Evolutionary conservation across 2,113 vertebrate species (phyloP).

Genomic region (Myotis yumanensis): DNA sequence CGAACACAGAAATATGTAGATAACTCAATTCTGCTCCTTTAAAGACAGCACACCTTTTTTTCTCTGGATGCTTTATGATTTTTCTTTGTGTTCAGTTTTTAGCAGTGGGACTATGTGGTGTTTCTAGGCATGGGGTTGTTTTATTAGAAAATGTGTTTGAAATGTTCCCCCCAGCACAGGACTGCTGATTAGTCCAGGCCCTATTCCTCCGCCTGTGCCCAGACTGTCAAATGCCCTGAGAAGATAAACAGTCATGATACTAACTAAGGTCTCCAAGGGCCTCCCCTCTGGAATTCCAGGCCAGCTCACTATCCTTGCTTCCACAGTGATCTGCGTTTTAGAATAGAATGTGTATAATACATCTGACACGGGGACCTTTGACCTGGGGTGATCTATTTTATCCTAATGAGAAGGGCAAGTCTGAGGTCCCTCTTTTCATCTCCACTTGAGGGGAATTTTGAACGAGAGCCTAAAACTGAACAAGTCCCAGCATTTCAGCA

Average conservation of each 20-base stretch:
- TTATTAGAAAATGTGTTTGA: background rate
- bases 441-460: background rate
- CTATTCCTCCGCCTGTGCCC: background rate
- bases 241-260: background rate
- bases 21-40: background rate
- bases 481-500: background rate
- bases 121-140: background rate
- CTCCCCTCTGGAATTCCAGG: background rate
- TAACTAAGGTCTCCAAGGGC: background rate
- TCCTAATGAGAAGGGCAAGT: background rate
- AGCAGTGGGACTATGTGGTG: background rate
- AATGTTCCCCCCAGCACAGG: background rate
- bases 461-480: background rate
- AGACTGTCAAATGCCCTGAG: background rate
- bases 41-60: background rate
- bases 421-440: background rate
- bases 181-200: background rate
- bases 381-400: background rate
- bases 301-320: background rate
- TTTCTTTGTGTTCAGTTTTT: background rate
- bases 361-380: background rate
- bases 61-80: background rate
- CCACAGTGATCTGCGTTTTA: background rate
- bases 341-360: background rate
- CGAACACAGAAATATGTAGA: background rate